A percentile compares a stretch with the other conserved stretches of the same genome.
These are phyloP conservation scores for Petrocephalus sullivani DNA, from an alignment of 2,797 vertebrate genomes.

Conservation along the genomic window DNA sequence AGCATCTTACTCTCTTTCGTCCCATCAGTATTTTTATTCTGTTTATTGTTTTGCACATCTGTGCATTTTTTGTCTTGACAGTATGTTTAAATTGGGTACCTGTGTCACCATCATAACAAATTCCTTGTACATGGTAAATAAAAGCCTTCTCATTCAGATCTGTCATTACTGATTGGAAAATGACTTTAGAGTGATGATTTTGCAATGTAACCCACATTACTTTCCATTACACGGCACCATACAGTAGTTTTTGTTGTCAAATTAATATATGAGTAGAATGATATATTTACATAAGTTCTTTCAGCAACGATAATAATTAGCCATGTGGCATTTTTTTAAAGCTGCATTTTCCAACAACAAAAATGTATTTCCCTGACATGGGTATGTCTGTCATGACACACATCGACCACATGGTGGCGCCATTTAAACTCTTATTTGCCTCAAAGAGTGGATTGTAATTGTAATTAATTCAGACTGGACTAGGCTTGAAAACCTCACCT, in stretches of 20 bases:
- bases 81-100: too few species aligned
- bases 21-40: too few species aligned
- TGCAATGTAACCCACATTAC: neutral
- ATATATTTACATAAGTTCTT: neutral
- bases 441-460: neutral
- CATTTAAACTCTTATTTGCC: slow-evolving; percentile 13
- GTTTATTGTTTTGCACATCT: too few species aligned
- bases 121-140: neutral
- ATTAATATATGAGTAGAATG: neutral
- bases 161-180: neutral
- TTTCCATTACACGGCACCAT: neutral
- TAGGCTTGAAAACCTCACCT: neutral
- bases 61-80: too few species aligned
- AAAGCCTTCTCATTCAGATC: neutral
- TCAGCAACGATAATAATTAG: neutral
- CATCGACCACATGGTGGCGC: slow-evolving; percentile 46
- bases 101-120: neutral
- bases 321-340: neutral
- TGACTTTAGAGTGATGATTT: neutral
- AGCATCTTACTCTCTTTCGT: too few species aligned
- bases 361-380: neutral
- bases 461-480: neutral
- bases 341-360: neutral
- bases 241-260: neutral
- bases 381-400: slow-evolving; percentile 19